phyloP scores from a whole-genome alignment of 2,113 vertebrate species.

The Poeciliopsis prolifica region DNA sequence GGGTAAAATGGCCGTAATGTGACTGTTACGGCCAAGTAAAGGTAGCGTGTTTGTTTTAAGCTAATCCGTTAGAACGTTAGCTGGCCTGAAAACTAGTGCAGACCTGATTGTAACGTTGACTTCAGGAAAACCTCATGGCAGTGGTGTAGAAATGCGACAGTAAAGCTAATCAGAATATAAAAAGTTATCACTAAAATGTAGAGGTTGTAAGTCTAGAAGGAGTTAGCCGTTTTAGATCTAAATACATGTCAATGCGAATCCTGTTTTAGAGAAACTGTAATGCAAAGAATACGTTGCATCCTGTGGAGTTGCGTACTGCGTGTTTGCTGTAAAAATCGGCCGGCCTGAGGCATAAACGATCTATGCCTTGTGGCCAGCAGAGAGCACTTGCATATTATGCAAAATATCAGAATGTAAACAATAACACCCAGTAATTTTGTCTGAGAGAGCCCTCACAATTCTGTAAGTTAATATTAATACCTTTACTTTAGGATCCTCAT shows the following conservation, averaged over 20 bases:
- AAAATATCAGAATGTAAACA: too few species aligned
- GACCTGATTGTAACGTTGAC: background rate
- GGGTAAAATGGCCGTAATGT: background rate
- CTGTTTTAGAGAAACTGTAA: background rate
- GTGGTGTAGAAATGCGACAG: background rate
- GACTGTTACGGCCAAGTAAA: background rate
- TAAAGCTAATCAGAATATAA: too few species aligned
- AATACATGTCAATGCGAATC: background rate
- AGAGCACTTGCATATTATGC: too few species aligned
- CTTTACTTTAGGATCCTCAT: too few species aligned
- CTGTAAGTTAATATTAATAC: too few species aligned
- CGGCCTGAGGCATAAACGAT: background rate
- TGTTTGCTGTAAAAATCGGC: background rate
- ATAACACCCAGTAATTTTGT: too few species aligned
- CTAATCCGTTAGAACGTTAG: background rate
- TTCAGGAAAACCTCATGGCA: background rate
- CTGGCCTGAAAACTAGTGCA: constrained; percentile 1
- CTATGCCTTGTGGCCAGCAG: background rate
- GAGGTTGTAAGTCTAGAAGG: too few species aligned
- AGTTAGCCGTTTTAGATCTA: too few species aligned
- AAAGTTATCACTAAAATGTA: too few species aligned
- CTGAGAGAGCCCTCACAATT: too few species aligned
- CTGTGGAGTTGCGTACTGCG: background rate
- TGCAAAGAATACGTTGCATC: background rate
- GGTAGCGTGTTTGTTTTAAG: background rate